phyloP scores from a whole-genome alignment of 2,888 invertebrate species.

The Mesochorus sp. region DNA sequence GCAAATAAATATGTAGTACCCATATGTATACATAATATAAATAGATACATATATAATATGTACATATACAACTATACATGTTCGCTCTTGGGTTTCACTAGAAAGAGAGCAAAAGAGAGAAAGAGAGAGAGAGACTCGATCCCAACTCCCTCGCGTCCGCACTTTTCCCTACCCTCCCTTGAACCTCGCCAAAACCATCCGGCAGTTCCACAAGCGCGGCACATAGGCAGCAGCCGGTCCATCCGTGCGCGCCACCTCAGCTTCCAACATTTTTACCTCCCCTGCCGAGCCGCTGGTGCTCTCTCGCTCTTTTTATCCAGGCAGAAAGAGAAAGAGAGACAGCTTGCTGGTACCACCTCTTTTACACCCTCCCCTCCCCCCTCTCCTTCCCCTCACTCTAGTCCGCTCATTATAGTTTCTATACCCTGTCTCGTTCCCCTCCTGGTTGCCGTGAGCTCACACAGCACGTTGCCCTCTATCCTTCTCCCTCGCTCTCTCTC shows the following conservation, averaged over 20 bases:
- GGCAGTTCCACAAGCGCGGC: constrained; percentile 36
- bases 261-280: constrained; percentile 78
- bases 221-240: constrained; percentile 54
- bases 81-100: too few relatives aligned
- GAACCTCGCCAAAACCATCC: constrained; percentile 38
- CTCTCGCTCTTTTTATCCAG: constrained; percentile 54
- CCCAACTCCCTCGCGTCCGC: constrained; percentile 42
- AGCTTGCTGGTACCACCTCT: constrained; percentile 57
- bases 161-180: constrained; percentile 10
- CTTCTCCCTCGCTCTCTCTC: constrained; percentile 41
- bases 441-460: constrained; percentile 59
- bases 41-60: constrained; percentile 1
- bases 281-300: constrained; percentile 34
- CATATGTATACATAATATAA: constrained; percentile 9
- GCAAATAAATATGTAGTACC: background rate
- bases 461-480: constrained; percentile 56
- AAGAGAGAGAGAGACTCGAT: too few relatives aligned
- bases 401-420: constrained; percentile 76
- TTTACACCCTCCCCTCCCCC: constrained; percentile 59
- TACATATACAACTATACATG: background rate
- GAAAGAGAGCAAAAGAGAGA: too few relatives aligned
- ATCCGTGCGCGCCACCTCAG: constrained; percentile 72
- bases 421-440: constrained; percentile 61
- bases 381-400: constrained; percentile 3
- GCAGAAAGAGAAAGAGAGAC: constrained; percentile 56